Evolutionary conservation across 2,797 vertebrate species (phyloP).

Genomic region (Brachymystax lenok): DNA sequence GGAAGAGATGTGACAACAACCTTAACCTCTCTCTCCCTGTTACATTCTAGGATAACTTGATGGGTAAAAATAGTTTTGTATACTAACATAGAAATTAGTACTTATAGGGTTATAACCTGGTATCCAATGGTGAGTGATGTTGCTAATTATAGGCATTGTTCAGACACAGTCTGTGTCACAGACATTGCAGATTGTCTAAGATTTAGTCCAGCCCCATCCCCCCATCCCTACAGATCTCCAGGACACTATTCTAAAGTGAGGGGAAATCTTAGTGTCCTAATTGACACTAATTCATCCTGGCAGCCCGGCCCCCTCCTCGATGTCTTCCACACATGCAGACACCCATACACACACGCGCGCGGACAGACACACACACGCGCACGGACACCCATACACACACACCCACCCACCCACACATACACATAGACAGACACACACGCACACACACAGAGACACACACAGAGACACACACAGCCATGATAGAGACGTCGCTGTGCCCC

Average conservation of each 20-base stretch:
- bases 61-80: neutral
- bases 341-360: no score
- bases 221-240: conserved; percentile 41
- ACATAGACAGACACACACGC: conserved; percentile 15
- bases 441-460: conserved; percentile 2
- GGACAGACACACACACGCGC: no score
- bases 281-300: conserved; percentile 64
- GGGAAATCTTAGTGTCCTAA: conserved; percentile 56
- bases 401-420: conserved; percentile 28
- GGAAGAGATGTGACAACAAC: neutral
- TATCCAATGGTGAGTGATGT: conserved; percentile 26
- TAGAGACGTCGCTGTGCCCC: conserved; percentile 38
- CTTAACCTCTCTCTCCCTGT: neutral
- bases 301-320: conserved; percentile 36
- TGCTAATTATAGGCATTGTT: conserved; percentile 33
- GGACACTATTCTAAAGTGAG: conserved; percentile 53
- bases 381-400: neutral
- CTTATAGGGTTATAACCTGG: neutral
- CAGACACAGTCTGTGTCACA: conserved; percentile 49
- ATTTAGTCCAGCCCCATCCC: conserved; percentile 52
- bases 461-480: neutral
- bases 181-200: conserved; percentile 49
- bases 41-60: no score
- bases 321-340: neutral
- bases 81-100: neutral